These are phyloP conservation scores for Origma solitaria DNA, from an alignment of 2,113 vertebrate species.

Conservation along the genomic window DNA sequence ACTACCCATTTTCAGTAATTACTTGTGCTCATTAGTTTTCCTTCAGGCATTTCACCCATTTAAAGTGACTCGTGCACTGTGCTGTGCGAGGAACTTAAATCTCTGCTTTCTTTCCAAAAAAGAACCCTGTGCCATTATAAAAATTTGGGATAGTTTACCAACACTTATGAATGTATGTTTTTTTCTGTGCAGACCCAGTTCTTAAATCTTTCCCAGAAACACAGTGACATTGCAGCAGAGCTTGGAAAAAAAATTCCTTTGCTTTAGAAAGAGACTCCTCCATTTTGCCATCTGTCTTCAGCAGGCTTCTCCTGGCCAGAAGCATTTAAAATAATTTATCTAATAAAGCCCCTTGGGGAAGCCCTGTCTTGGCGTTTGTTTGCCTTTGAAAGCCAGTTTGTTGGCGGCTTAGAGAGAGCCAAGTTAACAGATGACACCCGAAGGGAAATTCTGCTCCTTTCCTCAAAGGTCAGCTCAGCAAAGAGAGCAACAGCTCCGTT, in stretches of 20 bases:
- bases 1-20: not conserved
- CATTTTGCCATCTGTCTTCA: constrained; percentile 35
- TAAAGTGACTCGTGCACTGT: not conserved
- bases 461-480: constrained; percentile 48
- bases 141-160: not conserved
- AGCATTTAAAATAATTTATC: not conserved
- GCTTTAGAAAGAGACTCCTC: not conserved
- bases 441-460: constrained; percentile 29
- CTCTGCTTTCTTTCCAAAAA: not conserved
- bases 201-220: not conserved
- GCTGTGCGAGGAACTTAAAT: not conserved
- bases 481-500: not conserved
- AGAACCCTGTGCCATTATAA: too few species aligned
- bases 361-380: not conserved
- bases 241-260: not conserved
- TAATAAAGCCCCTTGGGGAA: constrained; percentile 14
- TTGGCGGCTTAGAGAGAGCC: not conserved
- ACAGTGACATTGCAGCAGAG: not conserved
- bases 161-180: not conserved
- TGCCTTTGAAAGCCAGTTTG: not conserved
- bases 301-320: not conserved
- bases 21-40: not conserved
- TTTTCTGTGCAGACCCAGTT: not conserved
- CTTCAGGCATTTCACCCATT: not conserved
- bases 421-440: constrained; percentile 43